Base-by-base conservation (phyloP, 2,797 vertebrate genomes). In the Nyctalus aviator region DNA sequence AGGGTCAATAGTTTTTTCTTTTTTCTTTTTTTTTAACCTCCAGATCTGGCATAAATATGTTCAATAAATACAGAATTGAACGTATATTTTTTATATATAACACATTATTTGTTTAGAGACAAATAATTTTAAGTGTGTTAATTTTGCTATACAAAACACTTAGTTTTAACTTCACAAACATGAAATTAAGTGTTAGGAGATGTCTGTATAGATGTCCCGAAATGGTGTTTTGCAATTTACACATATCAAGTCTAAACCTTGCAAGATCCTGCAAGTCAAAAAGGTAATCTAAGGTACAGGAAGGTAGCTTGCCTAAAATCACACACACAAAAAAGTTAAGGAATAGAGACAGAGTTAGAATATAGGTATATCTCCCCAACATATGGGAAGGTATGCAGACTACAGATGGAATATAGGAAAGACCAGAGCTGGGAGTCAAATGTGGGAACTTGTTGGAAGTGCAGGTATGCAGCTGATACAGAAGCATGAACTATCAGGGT, bases 51-150 rank as follows among this genome's bases (percentile, higher is more conserved):
- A 55, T 27, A 82, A 87, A 53, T 48, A 35, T 44, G 30, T 23
- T 94, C 46, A 78, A n/a, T 69, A 94, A 83, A 86, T n/a, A 48
- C 3, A 83, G 8, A 94, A 89, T 75, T 83, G 50, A 85, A 75
- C 27, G 10, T 32, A 2, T 20, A 57, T 53, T 88, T 89, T 87
- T n/a, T n/a, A n/a, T 68, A 68, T 30, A 68, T 53, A 53, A 66
- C 18, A 12, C 0, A 72, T 41, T n/a, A 66, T 75, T 92, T 88
- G 7, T 30, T 86, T 27, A 94, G 55, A 84, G 9, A 2, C 57
- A 92, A 86, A 78, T 86, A 84, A 44, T 50, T 91, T 73, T 59
- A 75, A 88, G 13, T 20, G 2, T 72, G 21, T 48, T 78, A 59
- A 76, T 82, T 90, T 88, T 84, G 13, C 23, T 66, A n/a, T 30